Base-by-base conservation (phyloP, 2,113 vertebrate species). In the Coryphaenoides rupestris region DNA sequence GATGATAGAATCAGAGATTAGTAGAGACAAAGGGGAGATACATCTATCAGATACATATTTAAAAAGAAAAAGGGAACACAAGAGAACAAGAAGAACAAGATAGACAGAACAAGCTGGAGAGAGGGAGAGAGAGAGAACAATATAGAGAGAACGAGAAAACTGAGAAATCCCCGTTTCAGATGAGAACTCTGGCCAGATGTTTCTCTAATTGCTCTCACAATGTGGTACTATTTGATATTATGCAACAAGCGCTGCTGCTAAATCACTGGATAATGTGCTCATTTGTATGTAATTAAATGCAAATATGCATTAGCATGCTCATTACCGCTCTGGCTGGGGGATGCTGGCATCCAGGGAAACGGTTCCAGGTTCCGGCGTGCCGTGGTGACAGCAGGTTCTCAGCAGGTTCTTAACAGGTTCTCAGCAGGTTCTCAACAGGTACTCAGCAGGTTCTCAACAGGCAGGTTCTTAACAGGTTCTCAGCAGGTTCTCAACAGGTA, bases 211-310 rank as follows among this genome's bases (percentile, higher is more conserved):
- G 33, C 9, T 7, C 9, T 40, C 9, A 40, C 9, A 40, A 40
- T 67, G 47, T 66, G 63, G 70, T 79, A 47, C 75, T 74, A 58
- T 55, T 62, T 62, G 22, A 58, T 50, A 50, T 79, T 68, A 67
- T 71, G 66, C 58, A 72, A 75, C 73, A 60, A 66, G 67, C 73
- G 60, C 75, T 75, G 62, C 58, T 63, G 60, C 47, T 80, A 75
- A 78, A 75, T 76, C 58, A 73, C 72, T 60, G 62, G 55, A 76
- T 81, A 81, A 74, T 73, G 26, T 60, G 62, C 66, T 84, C 63
- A 76, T 79, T 79, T 86, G 66, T 76, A 70, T 76, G 59, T 67
- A 83, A 83, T 82, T 71, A 82, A 75, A 82, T 0, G 14, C 68
- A 83, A 79, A 83, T 79, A 80, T 66, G 58, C 62, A 72, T 72